Base-by-base conservation (phyloP, 1,140 invertebrate genomes). In the Diachasma alloeum region DNA sequence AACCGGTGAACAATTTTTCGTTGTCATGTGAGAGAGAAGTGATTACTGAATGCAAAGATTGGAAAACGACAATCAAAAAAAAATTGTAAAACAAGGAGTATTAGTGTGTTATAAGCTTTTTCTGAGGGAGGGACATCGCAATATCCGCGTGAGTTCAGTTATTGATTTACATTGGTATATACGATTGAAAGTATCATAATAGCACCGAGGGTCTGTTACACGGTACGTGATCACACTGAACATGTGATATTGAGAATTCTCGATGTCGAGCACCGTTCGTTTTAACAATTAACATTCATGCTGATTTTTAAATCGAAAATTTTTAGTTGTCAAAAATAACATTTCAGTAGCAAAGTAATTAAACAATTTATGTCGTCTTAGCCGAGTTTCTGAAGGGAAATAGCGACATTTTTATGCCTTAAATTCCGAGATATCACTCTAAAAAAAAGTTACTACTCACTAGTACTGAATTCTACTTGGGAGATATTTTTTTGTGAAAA, bases 151-250 rank as follows among this genome's bases (percentile, higher is more conserved):
- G 70, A 59, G 69, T 77, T 72, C 59, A 31, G 24, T 44, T 77
- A 77, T 77, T 72, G 75, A 77, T 77, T 77, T 77, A 77, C 75
- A 77, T 77, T 39, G 75, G 59, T 63, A 31, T 63, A 31, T 36
- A 72, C 75, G 70, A 77, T 77, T 72, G 75, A 72, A 77, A 72
- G 75, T 77, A 77, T 77, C 75, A 77, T 77, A 77, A 77, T 77
- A 63, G 75, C 70, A 39, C 39, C 24, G 75, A 42, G 59, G 75
- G 75, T 77, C 75, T 77, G 75, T 77, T 77, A 77, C 75, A 77
- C 75, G 56, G 53, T 77, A 77, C 75, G 75, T 77, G 75, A 77
- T 77, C 75, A 72, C 59, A 68, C 72, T 72, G 68, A 66, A 22
- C 67, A 53, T 59, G 67, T 67, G 59, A 74, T 74, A 74, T 74